Percentiles rank a stretch among this genome's conserved stretches.
These are phyloP conservation scores for Holacanthus passer DNA, from an alignment of 2,113 vertebrate genomes.

Conservation along the genomic window DNA sequence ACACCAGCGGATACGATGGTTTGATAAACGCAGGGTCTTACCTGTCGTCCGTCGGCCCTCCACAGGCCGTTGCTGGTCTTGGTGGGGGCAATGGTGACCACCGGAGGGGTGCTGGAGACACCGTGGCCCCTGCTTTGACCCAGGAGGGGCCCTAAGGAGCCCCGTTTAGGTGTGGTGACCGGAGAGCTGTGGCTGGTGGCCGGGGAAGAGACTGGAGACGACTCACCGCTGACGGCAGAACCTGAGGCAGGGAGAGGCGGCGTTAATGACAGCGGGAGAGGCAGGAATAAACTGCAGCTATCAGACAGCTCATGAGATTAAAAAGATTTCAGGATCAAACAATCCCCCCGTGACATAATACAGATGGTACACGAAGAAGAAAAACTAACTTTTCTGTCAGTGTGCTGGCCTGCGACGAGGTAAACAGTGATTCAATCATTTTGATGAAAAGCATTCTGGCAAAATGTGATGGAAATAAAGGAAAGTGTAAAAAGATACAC, in stretches of 20 bases:
- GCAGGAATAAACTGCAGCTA: slow-evolving; percentile 20
- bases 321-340: slow-evolving; percentile 49
- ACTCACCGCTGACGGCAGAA: slow-evolving; percentile 92
- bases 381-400: slow-evolving; percentile 29
- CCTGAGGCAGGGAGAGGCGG: slow-evolving; percentile 76
- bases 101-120: slow-evolving; percentile 90
- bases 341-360: slow-evolving; percentile 31
- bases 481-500: slow-evolving; percentile 30
- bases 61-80: slow-evolving; percentile 95
- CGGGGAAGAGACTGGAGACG: slow-evolving; percentile 93
- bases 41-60: slow-evolving; percentile 93
- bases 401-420: slow-evolving; percentile 16
- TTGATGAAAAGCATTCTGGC: slow-evolving; percentile 44
- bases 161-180: slow-evolving; percentile 91
- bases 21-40: slow-evolving; percentile 61
- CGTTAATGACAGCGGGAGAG: slow-evolving; percentile 2
- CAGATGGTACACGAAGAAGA: slow-evolving; percentile 11
- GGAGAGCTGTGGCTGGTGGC: slow-evolving; percentile 96
- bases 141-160: slow-evolving; percentile 90
- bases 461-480: slow-evolving; percentile 50
- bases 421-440: slow-evolving; percentile 43
- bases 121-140: slow-evolving; percentile 88
- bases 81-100: slow-evolving; percentile 95
- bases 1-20: neutral
- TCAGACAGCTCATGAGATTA: slow-evolving; percentile 35